Evolutionary conservation across 1,140 invertebrate genomes (phyloP).

Genomic region (Pogonus chalceus): DNA sequence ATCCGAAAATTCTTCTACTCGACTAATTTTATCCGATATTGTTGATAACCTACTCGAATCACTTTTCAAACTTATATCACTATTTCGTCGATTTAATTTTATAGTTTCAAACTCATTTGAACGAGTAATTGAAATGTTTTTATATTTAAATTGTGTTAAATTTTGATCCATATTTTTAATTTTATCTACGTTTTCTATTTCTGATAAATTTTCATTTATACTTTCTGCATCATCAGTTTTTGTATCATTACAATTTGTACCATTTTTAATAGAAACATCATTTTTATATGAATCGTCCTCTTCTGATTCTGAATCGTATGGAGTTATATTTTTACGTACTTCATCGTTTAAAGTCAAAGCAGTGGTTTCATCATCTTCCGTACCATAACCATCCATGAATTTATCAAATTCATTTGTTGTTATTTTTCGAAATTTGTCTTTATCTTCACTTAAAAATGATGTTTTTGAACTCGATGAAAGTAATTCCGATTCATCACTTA

Average conservation of each 20-base stretch:
- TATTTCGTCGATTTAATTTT: constrained; percentile 20
- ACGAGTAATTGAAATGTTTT: background rate
- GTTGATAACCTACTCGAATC: constrained; percentile 18
- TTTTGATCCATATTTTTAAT: too few relatives aligned
- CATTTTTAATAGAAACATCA: background rate
- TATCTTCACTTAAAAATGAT: too few relatives aligned
- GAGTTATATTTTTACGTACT: background rate
- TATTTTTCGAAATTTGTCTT: too few relatives aligned
- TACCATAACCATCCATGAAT: constrained; percentile 23
- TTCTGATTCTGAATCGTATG: background rate
- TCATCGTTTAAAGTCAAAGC: background rate
- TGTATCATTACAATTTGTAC: background rate
- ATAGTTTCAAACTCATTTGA: background rate
- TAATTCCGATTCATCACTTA: background rate
- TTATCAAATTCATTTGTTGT: constrained; percentile 10
- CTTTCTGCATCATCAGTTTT: background rate
- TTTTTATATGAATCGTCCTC: background rate
- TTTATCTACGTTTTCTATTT: background rate
- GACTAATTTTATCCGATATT: constrained; percentile 24
- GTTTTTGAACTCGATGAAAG: background rate
- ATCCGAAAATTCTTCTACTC: constrained; percentile 18
- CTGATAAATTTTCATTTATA: background rate
- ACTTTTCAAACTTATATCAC: constrained; percentile 22
- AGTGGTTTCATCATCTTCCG: constrained; percentile 1
- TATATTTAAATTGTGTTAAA: background rate